Conservation (phyloP, 2,888 invertebrate genomes). For the Temnothorax unifasciatus region DNA sequence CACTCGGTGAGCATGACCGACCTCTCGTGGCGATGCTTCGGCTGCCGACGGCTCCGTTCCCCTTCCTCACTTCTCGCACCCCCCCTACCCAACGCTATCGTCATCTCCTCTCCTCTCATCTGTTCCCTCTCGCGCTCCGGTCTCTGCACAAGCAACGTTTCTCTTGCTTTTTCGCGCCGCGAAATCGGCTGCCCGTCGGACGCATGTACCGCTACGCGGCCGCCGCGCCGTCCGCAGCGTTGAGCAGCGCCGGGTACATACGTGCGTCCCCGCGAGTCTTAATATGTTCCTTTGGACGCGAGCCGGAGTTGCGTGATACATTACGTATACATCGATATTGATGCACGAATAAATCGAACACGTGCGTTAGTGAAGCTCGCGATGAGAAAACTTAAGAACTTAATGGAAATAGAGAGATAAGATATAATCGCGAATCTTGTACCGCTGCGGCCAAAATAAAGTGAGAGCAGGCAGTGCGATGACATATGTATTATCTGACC, state of each 20-base stretch:
- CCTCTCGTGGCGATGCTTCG: conserved; percentile 78
- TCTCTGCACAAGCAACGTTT: conserved; percentile 39
- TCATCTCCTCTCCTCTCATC: conserved; percentile 31
- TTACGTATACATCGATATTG: neutral
- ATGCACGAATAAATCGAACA: neutral
- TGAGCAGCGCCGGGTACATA: conserved; percentile 23
- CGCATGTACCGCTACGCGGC: conserved; percentile 51
- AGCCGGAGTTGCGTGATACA: conserved; percentile 5
- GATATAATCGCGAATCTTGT: neutral
- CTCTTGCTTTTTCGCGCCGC: conserved; percentile 55
- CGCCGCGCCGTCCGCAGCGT: conserved; percentile 4
- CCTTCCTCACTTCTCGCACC: conserved; percentile 7
- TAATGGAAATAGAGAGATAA: neutral
- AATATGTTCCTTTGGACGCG: conserved; percentile 56
- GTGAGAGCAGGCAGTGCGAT: no score
- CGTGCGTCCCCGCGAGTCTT: conserved; percentile 36
- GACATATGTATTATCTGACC: no score
- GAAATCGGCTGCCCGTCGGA: conserved; percentile 69
- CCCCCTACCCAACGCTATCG: conserved; percentile 34
- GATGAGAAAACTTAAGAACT: neutral
- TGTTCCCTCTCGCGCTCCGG: neutral
- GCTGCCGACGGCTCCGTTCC: conserved; percentile 18
- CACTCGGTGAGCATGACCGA: conserved; percentile 75
- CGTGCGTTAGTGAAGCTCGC: neutral
- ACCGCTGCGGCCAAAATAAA: no score